A percentile compares a stretch with the other conserved stretches of the same genome.
Conservation (phyloP, 1,140 invertebrate genomes). For the Acyrthosiphon pisum region DNA sequence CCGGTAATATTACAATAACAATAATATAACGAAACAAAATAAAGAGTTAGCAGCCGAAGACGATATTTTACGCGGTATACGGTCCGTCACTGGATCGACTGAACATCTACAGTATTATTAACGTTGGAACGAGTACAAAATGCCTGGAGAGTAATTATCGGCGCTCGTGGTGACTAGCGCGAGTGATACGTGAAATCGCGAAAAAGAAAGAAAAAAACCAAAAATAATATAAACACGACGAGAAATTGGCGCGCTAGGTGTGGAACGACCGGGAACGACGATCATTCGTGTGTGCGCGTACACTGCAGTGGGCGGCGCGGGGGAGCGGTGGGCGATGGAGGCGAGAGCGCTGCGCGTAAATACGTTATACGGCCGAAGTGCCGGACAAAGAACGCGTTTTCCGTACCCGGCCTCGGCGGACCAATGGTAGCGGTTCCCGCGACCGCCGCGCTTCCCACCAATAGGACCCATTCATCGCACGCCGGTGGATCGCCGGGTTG, state of each 20-base stretch:
- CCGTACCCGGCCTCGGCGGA: not conserved
- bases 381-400: constrained; percentile 28
- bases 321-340: not conserved
- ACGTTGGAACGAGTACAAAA: not conserved
- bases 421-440: constrained; percentile 54
- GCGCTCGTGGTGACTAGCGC: not conserved
- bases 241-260: constrained; percentile 55
- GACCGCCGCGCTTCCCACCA: constrained; percentile 18
- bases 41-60: too few relatives aligned
- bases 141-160: too few relatives aligned
- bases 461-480: not conserved
- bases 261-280: constrained; percentile 50
- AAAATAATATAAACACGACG: not conserved
- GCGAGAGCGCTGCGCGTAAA: not conserved
- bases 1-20: not conserved
- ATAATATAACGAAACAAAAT: not conserved
- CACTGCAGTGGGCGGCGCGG: not conserved
- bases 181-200: not conserved
- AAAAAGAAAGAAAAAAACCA: not conserved
- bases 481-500: not conserved
- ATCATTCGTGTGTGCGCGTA: constrained; percentile 41
- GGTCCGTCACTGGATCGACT: not conserved
- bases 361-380: constrained; percentile 27
- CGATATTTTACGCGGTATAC: not conserved
- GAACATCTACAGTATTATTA: not conserved